Evolutionary conservation across 2,888 invertebrate genomes (phyloP), one percentile per base, ranked within the genome.

Genomic region (Cylindroiulus punctatus): DNA sequence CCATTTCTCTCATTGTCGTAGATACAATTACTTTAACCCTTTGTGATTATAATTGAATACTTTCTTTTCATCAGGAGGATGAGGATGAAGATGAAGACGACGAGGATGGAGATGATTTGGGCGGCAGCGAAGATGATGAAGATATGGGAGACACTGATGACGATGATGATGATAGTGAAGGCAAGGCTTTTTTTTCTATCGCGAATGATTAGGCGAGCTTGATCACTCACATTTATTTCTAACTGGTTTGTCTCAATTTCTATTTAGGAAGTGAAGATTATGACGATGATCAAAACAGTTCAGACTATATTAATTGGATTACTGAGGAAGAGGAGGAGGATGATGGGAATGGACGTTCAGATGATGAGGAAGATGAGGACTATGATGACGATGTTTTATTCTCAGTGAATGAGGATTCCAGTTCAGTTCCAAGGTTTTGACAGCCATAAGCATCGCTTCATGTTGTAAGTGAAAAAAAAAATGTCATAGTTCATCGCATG

Each of bases 121-220:
- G 88, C 10, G 88, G 88, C 76, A 88, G 88, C 44, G 86, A 88
- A 32, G 88, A 88, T 12, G 88, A 88, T 65, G 88, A 89, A 52
- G 89, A 88, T 30, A 87, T 88, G 40, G 88, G 88, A 19, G 85
- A 87, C 40, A 82, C 83, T 14, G 86, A 84, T 0, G 88, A 87
- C 5, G 86, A 84, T 17, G 87, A 85, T 19, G 86, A 85, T 36
- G 85, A 84, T 10, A 47, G 10, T 10, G 44, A 22, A 19, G 44
- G 82, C 30, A 26, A 83, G 83, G 22, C 40, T 0, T 14, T 30
- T 76, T 12, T 14, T 85, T 85, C 85, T 10, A 22, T 57, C 57
- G 85, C 12, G 30, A 52, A 26, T 57, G 44, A 36, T 42, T 47
- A 57, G 84, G 52, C 26, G 36, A 40, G 47, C 47, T 57, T 14